Conservation (phyloP, 2,797 vertebrate species). For the Heteromormyrus szaboi region DNA sequence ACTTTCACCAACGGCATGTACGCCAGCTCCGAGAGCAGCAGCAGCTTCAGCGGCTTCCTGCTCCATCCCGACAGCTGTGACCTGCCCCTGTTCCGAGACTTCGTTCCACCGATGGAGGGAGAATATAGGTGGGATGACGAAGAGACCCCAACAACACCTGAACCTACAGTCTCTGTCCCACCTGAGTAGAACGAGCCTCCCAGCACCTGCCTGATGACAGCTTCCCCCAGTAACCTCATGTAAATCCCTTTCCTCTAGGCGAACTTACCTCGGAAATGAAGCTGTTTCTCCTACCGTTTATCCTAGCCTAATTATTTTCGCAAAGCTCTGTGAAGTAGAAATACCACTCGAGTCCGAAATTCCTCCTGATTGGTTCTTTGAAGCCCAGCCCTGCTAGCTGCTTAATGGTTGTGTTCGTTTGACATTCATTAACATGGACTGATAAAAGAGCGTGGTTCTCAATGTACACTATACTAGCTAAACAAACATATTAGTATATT, state of each 20-base stretch:
- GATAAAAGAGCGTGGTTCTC: not conserved
- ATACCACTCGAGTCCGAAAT: not conserved
- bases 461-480: not conserved
- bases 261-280: not conserved
- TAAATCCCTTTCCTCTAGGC: not conserved
- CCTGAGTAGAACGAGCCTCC: not conserved
- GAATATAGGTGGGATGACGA: slow-evolving; percentile 12
- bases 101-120: not conserved
- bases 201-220: not conserved
- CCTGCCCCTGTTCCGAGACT: slow-evolving; percentile 9
- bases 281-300: not conserved
- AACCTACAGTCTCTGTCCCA: not conserved
- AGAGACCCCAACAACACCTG: not conserved
- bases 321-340: not conserved
- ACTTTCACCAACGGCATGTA: slow-evolving; percentile 44
- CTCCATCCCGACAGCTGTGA: slow-evolving; percentile 54
- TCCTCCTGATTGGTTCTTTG: not conserved
- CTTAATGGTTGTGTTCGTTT: not conserved
- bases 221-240: not conserved
- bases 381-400: not conserved
- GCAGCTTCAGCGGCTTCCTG: slow-evolving; percentile 57
- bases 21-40: slow-evolving; percentile 34
- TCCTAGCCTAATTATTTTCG: not conserved
- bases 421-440: not conserved
- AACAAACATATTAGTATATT: slow-evolving; percentile 1